These are phyloP conservation scores for Heloderma charlesbogerti DNA, from an alignment of 2,113 vertebrate species.

Conservation along the genomic window DNA sequence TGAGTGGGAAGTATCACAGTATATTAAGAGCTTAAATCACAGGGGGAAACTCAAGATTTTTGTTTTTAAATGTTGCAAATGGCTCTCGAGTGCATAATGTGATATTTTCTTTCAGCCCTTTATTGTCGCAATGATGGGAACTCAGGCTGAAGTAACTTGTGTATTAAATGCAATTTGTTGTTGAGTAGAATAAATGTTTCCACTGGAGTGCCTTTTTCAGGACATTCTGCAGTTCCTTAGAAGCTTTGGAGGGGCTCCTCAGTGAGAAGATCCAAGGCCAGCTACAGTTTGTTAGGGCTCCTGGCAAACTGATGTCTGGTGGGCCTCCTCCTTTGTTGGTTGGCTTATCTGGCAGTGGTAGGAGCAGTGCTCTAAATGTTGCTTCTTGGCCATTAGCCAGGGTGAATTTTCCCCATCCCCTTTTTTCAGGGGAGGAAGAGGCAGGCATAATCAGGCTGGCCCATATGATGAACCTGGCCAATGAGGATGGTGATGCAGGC, in stretches of 20 bases:
- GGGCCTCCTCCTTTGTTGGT: background rate
- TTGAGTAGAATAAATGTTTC: background rate
- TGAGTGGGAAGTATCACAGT: slow-evolving; percentile 37
- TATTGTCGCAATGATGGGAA: background rate
- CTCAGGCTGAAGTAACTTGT: background rate
- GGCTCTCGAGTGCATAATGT: background rate
- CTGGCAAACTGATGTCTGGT: background rate
- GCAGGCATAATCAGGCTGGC: too few species aligned
- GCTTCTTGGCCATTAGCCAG: too few species aligned
- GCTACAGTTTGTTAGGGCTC: background rate
- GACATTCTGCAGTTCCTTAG: background rate
- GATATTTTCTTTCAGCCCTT: background rate
- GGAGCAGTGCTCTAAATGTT: background rate
- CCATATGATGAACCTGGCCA: too few species aligned
- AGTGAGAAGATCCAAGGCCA: background rate
- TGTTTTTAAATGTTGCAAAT: slow-evolving; percentile 19
- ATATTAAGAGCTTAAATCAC: slow-evolving; percentile 14
- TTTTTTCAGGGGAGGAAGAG: too few species aligned
- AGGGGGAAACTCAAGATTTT: background rate
- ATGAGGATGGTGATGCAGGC: too few species aligned
- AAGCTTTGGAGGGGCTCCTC: background rate
- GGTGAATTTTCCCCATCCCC: too few species aligned
- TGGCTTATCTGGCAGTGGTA: background rate
- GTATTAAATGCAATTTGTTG: background rate
- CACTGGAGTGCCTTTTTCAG: background rate